Base-by-base conservation (phyloP, 2,797 vertebrate species). In the Xiphorhynchus erythropygius region DNA sequence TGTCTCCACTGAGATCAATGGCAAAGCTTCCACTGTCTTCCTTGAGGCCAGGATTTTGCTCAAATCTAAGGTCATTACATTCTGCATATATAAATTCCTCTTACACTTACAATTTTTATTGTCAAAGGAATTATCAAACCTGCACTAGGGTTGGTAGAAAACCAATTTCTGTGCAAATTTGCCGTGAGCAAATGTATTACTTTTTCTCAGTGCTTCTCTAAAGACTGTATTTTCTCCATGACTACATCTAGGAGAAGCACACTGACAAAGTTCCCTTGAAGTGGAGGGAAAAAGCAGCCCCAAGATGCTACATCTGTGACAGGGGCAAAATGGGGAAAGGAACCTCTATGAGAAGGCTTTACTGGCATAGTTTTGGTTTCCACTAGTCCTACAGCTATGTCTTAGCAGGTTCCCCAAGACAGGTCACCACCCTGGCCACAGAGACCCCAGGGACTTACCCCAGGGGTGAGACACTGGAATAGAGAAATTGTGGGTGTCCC, bases 21-120 rank as follows among this genome's bases (percentile, higher is more conserved):
- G 13, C 47, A 77, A 90, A 84, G 18, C 16, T 74, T 33, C 17
- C 28, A 53, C 30, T 70, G 15, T 63, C 41, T 84, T 83, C 46
- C 57, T 13, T 18, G 18, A 67, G 47, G 47, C 44, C 28, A 69
- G 25, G 42, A 79, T 82, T 95, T 88, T 93, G 18, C 15, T 81
- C 39, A 62, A n/a, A 53, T 41, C 17, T 56, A 65, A 19, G 35
- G 55, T 52, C 39, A 64, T 60, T 76, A 53, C 0, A 1, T 87
- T 75, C 57, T 68, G 41, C 6, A 0, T 63, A 10, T 70, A 80
- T 35, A 57, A 92, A 75, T 67, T 74, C 46, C 27, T 82, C 35
- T 46, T 55, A 60, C 13, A 7, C 79, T 80, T 75, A n/a, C 24
- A 39, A 18, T 50, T 87, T 73, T 74, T 68, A 30, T 70, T 87